Evolutionary conservation across 2,113 vertebrate genomes (phyloP).

Genomic region (Verasper variegatus): DNA sequence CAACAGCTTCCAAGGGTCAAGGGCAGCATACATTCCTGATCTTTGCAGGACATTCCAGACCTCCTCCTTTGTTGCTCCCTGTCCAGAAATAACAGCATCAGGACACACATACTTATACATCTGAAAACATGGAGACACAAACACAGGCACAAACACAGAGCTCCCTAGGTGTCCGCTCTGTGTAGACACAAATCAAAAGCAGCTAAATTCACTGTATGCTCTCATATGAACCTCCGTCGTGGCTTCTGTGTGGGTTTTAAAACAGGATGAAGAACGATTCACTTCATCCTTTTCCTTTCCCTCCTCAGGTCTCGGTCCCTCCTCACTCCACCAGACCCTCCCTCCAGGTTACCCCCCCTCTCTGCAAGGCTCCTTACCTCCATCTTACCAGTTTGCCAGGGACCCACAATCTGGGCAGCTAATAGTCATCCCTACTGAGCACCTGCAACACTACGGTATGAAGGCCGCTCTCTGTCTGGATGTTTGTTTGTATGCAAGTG

Average conservation of each 20-base stretch:
- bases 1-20: slow-evolving; percentile 45
- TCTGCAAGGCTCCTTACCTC: slow-evolving; percentile 89
- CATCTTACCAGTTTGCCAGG: slow-evolving; percentile 93
- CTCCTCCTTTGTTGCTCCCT: not conserved
- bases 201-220: too few species aligned
- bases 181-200: too few species aligned
- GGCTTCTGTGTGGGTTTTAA: too few species aligned
- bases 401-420: slow-evolving; percentile 97
- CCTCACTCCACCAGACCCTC: slow-evolving; percentile 93
- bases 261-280: too few species aligned
- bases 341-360: slow-evolving; percentile 89
- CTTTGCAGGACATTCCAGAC: slow-evolving; percentile 66
- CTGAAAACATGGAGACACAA: slow-evolving; percentile 17
- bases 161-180: not conserved
- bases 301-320: slow-evolving; percentile 87
- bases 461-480: not conserved
- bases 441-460: slow-evolving; percentile 89
- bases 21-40: slow-evolving; percentile 65
- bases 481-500: not conserved
- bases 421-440: slow-evolving; percentile 94
- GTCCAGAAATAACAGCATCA: slow-evolving; percentile 65
- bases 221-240: too few species aligned
- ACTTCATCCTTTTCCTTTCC: not conserved
- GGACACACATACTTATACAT: slow-evolving; percentile 15
- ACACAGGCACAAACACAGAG: slow-evolving; percentile 2